phyloP scores from a whole-genome alignment of 2,113 vertebrate genomes.

The Esox niger region DNA sequence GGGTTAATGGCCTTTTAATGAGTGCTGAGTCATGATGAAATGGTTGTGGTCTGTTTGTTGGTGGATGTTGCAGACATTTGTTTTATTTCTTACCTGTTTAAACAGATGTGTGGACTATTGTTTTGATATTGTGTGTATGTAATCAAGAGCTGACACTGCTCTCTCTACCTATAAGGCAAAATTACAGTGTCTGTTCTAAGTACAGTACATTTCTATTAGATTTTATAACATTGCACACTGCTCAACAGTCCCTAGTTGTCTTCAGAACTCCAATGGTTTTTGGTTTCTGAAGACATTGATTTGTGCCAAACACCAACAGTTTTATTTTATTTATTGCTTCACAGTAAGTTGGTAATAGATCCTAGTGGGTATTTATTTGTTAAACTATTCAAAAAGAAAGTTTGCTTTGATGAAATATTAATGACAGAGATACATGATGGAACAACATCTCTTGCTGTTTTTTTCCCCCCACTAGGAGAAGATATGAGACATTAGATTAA shows the following conservation, averaged over 20 bases:
- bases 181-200: too few species aligned
- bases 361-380: too few species aligned
- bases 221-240: slow-evolving; percentile 7
- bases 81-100: too few species aligned
- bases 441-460: not conserved
- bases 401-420: slow-evolving; percentile 18
- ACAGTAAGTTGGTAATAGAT: not conserved
- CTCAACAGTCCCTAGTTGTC: slow-evolving; percentile 15
- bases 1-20: slow-evolving; percentile 54
- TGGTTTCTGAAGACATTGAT: slow-evolving; percentile 29
- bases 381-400: slow-evolving; percentile 9
- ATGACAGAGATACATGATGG: slow-evolving; percentile 7
- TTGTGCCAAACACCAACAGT: too few species aligned
- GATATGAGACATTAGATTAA: not conserved
- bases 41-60: too few species aligned
- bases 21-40: slow-evolving; percentile 48
- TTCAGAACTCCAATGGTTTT: slow-evolving; percentile 25
- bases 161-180: too few species aligned
- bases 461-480: not conserved
- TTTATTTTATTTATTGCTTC: not conserved
- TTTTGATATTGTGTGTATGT: too few species aligned
- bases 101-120: too few species aligned
- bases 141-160: too few species aligned
- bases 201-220: too few species aligned
- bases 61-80: too few species aligned